Percentiles rank a stretch among this genome's conserved stretches.
These are phyloP conservation scores for Strix aluco DNA, from an alignment of 2,113 vertebrate genomes.

Conservation along the genomic window DNA sequence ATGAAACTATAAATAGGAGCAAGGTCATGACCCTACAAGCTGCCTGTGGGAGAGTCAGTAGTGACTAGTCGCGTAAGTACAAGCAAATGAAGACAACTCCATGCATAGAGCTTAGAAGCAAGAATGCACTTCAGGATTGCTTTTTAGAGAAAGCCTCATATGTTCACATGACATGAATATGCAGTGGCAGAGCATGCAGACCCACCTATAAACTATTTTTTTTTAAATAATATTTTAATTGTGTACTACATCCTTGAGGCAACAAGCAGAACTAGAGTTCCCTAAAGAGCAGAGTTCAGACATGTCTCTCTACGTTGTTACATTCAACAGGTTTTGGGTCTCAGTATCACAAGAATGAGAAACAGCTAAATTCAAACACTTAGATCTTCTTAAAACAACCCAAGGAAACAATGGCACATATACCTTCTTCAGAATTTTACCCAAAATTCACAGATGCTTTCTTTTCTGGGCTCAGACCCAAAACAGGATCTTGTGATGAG, in stretches of 20 bases:
- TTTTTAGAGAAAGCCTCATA: neutral
- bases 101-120: neutral
- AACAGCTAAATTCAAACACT: neutral
- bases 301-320: neutral
- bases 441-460: neutral
- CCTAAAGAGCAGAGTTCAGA: neutral
- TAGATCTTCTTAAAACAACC: neutral
- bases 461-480: neutral
- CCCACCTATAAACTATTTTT: neutral
- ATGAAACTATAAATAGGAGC: conserved; percentile 34
- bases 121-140: neutral
- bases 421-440: neutral
- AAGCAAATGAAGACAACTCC: neutral
- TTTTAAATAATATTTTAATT: neutral
- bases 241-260: neutral
- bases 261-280: neutral
- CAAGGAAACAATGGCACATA: neutral
- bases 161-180: neutral
- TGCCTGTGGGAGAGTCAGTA: conserved; percentile 22
- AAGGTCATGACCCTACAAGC: neutral
- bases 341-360: neutral
- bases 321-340: neutral
- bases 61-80: neutral
- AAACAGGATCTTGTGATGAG: neutral
- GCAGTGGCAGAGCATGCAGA: neutral